Evolutionary conservation across 1,140 invertebrate species (phyloP), one percentile per base, ranked within the genome.

Genomic region (Drosophila truncata): DNA sequence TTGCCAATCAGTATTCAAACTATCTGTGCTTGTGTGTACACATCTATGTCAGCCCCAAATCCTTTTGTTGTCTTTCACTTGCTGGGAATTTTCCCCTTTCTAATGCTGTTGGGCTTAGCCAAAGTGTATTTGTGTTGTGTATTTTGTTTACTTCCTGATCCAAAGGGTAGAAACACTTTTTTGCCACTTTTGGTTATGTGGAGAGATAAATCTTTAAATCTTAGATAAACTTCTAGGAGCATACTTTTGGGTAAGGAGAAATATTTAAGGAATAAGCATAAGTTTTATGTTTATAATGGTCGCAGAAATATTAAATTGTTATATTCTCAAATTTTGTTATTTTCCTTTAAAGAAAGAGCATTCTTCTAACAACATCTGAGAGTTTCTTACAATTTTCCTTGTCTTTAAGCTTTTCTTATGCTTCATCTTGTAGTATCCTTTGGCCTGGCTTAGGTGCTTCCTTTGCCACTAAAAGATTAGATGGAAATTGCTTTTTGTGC

Each of bases 401-500:
- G 10, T 23, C 65, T 67, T 47, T 41, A 41, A 35, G 41, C 41
- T 62, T 58, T 83, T 75, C 23, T 58, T 66, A 27, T 52, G 49
- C 42, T 33, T 64, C 49, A 47, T 46, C 46, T 61, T 70, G 50
- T 55, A 29, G 50, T 58, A 65, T 61, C 46, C 54, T 44, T 63
- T 33, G 52, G 33, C 54, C 46, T 18, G 62, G 47, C 66, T 67
- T 18, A 67, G 47, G 39, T 10, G 10, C 27, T 52, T 69, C 39
- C 63, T 49, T 39, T 42, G 42, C 27, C 70, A 72, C 70, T 72
- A 72, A 29, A 70, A 78, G 77, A 78, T 75, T 52, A 65, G 47
- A 67, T 85, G 71, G 70, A 78, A 82, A 86, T 85, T 75, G 75
- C 70, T 71, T 85, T 78, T 85, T 73, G 63, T 69, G 57, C 73